Evolutionary conservation across 2,888 invertebrate species (phyloP), one percentile per base, ranked within the genome.

Genomic region (Acleris emargana): DNA sequence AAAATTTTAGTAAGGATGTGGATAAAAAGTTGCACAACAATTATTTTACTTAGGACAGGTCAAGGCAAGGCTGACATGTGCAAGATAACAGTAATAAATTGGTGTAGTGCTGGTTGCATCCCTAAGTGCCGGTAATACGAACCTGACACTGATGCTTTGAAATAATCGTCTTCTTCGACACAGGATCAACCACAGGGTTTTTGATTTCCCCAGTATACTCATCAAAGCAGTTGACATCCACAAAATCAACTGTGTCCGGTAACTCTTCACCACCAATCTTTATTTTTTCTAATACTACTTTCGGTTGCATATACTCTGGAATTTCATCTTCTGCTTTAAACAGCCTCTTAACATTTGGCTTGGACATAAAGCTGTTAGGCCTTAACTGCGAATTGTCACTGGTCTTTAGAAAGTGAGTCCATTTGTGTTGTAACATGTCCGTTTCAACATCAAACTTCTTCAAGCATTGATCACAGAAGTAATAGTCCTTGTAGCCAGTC

Each of bases 371-470:
- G 58, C 68, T 67, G n/a, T 73, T 72, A 1, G 70, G 71, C 64
- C 75, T 73, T 6, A 68, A 64, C 62, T 81, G 82, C 0, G 80
- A 79, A 52, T 82, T 83, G n/a, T 86, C 82, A 28, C 75, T 75
- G 0, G 77, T 81, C 45, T 81, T 86, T 1, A 89, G 68, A 68
- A 84, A 89, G 70, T 91, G 91, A 0, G 83, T 79, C 90, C 89
- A 90, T 67, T 91, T 90, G 64, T 91, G 91, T 17, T 87, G 83
- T 0, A 90, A 57, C 87, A 90, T 88, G 5, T 82, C 79, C 0
- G 79, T 81, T 70, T 91, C 89, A 0, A 82, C 83, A 13, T 77
- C 77, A 77, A 89, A 91, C 54, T 86, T 86, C 38, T 79, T 79
- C 49, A 80, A 72, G 58, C 90, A 91, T 51, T 88, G 86, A 54